phyloP scores from a whole-genome alignment of 1,140 invertebrate genomes.

The Nomia melanderi region DNA sequence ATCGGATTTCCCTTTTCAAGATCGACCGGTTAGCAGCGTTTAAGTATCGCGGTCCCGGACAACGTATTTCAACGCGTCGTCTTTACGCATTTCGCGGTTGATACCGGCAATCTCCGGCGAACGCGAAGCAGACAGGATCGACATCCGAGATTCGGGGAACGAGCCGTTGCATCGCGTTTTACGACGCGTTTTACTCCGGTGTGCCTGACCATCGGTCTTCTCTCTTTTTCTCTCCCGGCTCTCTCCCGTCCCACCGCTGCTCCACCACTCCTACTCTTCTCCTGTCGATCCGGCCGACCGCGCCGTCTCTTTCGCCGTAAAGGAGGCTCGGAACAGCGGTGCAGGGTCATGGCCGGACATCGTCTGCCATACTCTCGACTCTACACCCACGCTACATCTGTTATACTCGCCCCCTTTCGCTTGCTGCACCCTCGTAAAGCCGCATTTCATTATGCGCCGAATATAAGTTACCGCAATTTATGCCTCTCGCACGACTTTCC shows the following conservation, averaged over 20 bases:
- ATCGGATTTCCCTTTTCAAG: background rate
- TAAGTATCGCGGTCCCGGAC: background rate
- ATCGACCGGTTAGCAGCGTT: background rate
- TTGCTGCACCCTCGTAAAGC: conserved; percentile 61
- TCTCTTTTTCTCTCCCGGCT: conserved; percentile 34
- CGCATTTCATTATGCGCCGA: conserved; percentile 65
- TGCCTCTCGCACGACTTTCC: conserved; percentile 49
- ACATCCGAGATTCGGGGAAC: conserved; percentile 61
- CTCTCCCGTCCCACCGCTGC: background rate
- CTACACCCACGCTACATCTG: conserved; percentile 76
- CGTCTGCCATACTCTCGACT: conserved; percentile 71
- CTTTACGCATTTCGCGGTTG: conserved; percentile 50
- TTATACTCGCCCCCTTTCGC: conserved; percentile 58
- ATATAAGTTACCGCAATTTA: conserved; percentile 72
- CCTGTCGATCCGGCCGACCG: conserved; percentile 57
- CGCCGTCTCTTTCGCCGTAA: conserved; percentile 60
- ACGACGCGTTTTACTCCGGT: conserved; percentile 67
- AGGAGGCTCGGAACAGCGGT: conserved; percentile 67
- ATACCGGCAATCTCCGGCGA: conserved; percentile 60
- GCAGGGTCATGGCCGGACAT: conserved; percentile 81
- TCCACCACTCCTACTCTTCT: conserved; percentile 13
- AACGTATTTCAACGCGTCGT: conserved; percentile 25
- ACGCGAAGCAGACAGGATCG: conserved; percentile 53
- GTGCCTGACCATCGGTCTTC: conserved; percentile 69
- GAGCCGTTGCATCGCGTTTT: conserved; percentile 58